Percentiles rank a stretch among this genome's conserved stretches.
Evolutionary conservation across 1,140 invertebrate genomes (phyloP).

Genomic region (Vanessa tameamea): DNA sequence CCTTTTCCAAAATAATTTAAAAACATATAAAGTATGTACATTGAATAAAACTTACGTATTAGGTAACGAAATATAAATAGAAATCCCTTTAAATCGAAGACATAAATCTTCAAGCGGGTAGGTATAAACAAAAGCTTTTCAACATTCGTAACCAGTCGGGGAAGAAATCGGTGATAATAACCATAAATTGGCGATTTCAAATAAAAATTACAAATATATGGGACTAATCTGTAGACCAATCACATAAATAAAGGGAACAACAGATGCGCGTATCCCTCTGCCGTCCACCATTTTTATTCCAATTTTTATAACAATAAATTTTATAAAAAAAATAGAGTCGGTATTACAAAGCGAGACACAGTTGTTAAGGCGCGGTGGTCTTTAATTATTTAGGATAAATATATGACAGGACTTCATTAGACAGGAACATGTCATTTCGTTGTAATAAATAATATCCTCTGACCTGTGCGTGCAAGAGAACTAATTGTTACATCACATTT

Average conservation of each 20-base stretch:
- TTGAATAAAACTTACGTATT: constrained; percentile 5
- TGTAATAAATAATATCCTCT: constrained; percentile 61
- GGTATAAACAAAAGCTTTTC: constrained; percentile 32
- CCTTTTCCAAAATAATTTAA: background rate
- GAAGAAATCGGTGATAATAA: constrained; percentile 54
- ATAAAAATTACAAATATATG: constrained; percentile 69
- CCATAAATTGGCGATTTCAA: constrained; percentile 73
- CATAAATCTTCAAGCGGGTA: constrained; percentile 35
- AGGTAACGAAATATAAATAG: background rate
- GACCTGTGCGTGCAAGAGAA: constrained; percentile 42
- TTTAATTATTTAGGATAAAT: constrained; percentile 76
- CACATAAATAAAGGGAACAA: constrained; percentile 74
- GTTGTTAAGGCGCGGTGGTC: constrained; percentile 71
- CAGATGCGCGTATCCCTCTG: constrained; percentile 63
- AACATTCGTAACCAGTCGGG: constrained; percentile 26
- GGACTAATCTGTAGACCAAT: constrained; percentile 66
- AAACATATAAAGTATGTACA: background rate
- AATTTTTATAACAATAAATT: constrained; percentile 76
- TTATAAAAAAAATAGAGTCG: constrained; percentile 61
- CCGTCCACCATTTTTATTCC: constrained; percentile 52
- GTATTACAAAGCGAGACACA: constrained; percentile 69
- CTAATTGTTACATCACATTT: constrained; percentile 28
- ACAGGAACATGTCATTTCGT: constrained; percentile 50
- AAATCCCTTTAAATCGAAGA: constrained; percentile 10
- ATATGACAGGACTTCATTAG: constrained; percentile 76